These are phyloP conservation scores for Synanthedon andrenaeformis DNA, from an alignment of 2,888 invertebrate genomes.

Conservation along the genomic window DNA sequence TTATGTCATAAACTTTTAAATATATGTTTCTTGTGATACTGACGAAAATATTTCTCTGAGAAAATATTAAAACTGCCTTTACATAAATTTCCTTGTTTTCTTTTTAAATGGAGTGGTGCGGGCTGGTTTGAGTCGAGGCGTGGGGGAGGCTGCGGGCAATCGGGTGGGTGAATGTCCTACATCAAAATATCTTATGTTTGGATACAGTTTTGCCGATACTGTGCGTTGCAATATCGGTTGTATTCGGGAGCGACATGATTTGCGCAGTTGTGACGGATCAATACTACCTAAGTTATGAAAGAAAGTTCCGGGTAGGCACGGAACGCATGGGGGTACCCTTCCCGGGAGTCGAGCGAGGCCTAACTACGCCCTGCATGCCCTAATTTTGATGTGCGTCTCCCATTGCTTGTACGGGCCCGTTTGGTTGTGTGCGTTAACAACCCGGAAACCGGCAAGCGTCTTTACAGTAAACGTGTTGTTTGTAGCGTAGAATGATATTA, in stretches of 20 bases:
- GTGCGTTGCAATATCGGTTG: constrained; percentile 20
- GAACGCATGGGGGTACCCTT: constrained; percentile 58
- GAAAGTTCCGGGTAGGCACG: constrained; percentile 65
- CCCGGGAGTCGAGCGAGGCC: constrained; percentile 45
- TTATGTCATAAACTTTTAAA: neutral
- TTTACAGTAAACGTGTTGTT: neutral
- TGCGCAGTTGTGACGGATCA: constrained; percentile 68
- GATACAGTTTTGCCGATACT: constrained; percentile 2
- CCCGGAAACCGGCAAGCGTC: constrained; percentile 8
- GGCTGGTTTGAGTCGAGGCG: constrained; percentile 2
- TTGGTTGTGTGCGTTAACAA: constrained; percentile 37
- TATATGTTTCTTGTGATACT: neutral
- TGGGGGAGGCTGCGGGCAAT: neutral
- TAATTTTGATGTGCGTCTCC: constrained; percentile 51
- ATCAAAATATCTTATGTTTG: neutral
- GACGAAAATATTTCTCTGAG: neutral
- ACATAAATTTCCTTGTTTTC: neutral
- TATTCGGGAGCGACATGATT: constrained; percentile 46
- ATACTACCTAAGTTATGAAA: constrained; percentile 68
- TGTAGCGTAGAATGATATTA: neutral
- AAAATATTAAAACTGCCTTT: neutral
- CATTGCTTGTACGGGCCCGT: constrained; percentile 18
- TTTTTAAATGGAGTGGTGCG: neutral
- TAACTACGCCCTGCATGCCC: constrained; percentile 68
- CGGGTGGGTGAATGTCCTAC: neutral